Evolutionary conservation across 2,797 vertebrate species (phyloP).

Genomic region (Lithobates pipiens): DNA sequence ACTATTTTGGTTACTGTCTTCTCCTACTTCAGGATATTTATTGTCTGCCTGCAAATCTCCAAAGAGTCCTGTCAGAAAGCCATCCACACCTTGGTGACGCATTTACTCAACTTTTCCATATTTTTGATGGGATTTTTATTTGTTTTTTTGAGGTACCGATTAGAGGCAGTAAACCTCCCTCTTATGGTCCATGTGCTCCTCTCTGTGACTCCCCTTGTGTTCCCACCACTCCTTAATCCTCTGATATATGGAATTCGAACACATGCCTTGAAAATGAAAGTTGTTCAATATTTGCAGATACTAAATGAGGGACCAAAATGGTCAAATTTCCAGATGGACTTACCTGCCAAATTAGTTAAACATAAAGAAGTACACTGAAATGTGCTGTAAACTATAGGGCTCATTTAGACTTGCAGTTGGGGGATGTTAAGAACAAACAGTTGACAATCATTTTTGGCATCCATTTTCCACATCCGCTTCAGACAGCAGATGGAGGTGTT

Average conservation of each 20-base stretch:
- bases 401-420: too few relatives aligned
- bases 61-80: constrained; percentile 20
- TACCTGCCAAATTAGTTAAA: background rate
- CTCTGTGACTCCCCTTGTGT: background rate
- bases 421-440: too few relatives aligned
- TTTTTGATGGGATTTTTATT: constrained; percentile 9
- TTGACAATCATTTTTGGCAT: too few relatives aligned
- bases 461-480: too few relatives aligned
- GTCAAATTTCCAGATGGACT: background rate
- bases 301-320: background rate
- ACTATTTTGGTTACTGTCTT: background rate
- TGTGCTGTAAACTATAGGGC: too few relatives aligned
- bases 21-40: constrained; percentile 13
- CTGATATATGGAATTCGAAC: constrained; percentile 38
- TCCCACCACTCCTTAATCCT: background rate
- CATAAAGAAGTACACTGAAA: too few relatives aligned
- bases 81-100: constrained; percentile 35
- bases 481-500: too few relatives aligned
- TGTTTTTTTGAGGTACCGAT: background rate
- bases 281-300: background rate
- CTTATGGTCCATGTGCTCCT: background rate
- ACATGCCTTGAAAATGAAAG: constrained; percentile 12
- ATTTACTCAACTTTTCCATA: constrained; percentile 30
- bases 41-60: constrained; percentile 3
- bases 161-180: background rate